A percentile compares a stretch with the other conserved stretches of the same genome.
Conservation (phyloP, 2,888 invertebrate genomes). For the Phyllotreta cruciferae region DNA sequence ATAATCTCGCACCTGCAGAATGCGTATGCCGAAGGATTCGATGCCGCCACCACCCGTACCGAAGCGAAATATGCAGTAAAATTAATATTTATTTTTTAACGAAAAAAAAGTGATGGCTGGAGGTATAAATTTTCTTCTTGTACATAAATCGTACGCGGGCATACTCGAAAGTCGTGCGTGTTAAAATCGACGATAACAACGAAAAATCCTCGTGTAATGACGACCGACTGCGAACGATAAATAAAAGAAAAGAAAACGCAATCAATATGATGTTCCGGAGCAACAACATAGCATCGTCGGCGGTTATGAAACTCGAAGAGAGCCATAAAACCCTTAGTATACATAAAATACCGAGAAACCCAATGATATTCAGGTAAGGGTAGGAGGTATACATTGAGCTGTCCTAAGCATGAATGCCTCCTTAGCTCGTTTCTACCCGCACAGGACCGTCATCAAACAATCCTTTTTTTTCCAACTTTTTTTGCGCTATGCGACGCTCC, state of each 20-base stretch:
- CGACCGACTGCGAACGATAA: slow-evolving; percentile 17
- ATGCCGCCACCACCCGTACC: too few species aligned
- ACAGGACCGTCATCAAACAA: slow-evolving; percentile 28
- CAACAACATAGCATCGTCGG: slow-evolving; percentile 11
- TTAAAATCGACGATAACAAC: slow-evolving; percentile 10
- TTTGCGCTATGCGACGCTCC: slow-evolving; percentile 20
- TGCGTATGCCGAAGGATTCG: too few species aligned
- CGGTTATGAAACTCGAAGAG: slow-evolving; percentile 22
- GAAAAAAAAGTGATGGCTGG: too few species aligned
- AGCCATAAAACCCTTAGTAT: slow-evolving; percentile 34
- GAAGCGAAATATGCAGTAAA: too few species aligned
- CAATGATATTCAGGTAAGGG: slow-evolving; percentile 35
- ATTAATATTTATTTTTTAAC: too few species aligned
- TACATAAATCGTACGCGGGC: neutral
- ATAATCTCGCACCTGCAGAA: too few species aligned
- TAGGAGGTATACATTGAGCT: slow-evolving; percentile 16
- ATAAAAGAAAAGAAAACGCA: slow-evolving; percentile 19
- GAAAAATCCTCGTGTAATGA: slow-evolving; percentile 19
- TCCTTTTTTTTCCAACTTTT: slow-evolving; percentile 33
- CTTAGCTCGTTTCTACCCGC: slow-evolving; percentile 8
- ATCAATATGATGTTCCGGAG: slow-evolving; percentile 24
- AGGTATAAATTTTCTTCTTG: too few species aligned
- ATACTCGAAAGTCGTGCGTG: too few species aligned
- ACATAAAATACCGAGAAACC: slow-evolving; percentile 35
- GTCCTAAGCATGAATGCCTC: slow-evolving; percentile 28